Conservation (phyloP, 1,140 invertebrate genomes). For the Pseudomyrmex concolor region DNA sequence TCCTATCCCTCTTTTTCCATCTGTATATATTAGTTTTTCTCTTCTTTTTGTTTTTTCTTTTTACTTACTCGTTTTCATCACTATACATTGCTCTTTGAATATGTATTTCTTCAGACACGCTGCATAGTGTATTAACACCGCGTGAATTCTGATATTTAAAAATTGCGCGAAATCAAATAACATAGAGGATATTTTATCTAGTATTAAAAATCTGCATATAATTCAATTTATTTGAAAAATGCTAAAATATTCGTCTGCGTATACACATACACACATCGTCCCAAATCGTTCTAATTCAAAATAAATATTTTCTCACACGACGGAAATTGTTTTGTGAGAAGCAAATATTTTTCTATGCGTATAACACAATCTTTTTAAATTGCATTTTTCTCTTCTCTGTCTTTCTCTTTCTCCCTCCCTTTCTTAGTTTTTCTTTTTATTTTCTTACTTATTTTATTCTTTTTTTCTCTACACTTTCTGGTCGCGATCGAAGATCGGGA, state of each 20-base stretch:
- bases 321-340: constrained; percentile 43
- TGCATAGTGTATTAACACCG: not conserved
- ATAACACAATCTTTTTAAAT: constrained; percentile 52
- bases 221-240: constrained; percentile 9
- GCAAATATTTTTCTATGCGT: constrained; percentile 50
- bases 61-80: no score
- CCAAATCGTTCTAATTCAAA: constrained; percentile 51
- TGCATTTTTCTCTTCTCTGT: constrained; percentile 5
- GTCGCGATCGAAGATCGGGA: constrained; percentile 16
- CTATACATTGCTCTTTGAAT: no score
- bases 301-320: constrained; percentile 50
- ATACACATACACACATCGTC: not conserved
- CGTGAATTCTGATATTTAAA: constrained; percentile 1
- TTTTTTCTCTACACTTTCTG: not conserved
- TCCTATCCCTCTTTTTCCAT: not conserved
- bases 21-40: not conserved
- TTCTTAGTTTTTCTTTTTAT: not conserved
- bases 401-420: not conserved
- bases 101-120: no score
- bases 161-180: constrained; percentile 10
- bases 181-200: not conserved
- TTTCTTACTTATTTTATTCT: not conserved
- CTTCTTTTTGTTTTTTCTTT: not conserved
- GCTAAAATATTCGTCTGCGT: constrained; percentile 14
- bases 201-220: constrained; percentile 19